phyloP scores from a whole-genome alignment of 2,113 vertebrate genomes.

The Smithornis capensis region DNA sequence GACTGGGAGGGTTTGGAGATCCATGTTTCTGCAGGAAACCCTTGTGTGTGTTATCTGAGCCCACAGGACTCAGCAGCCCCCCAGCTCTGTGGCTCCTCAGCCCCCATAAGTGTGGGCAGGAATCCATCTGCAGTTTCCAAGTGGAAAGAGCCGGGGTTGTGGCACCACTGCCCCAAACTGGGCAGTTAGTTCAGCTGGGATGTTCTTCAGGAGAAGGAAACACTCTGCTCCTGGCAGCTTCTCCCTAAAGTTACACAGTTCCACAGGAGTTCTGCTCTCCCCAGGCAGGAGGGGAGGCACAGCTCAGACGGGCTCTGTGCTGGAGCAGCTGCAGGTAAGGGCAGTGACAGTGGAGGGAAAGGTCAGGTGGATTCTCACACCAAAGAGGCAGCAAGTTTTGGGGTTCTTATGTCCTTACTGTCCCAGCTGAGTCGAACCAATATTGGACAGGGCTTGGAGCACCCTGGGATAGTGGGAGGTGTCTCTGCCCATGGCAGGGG shows the following conservation, averaged over 20 bases:
- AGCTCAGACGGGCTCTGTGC: not conserved
- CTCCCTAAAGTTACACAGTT: not conserved
- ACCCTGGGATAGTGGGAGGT: not conserved
- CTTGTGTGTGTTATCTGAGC: not conserved
- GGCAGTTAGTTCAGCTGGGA: not conserved
- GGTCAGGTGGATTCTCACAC: not conserved
- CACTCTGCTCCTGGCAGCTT: not conserved
- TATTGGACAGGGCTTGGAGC: not conserved
- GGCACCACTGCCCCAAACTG: not conserved
- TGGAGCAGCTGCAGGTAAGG: not conserved
- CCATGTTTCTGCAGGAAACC: fast-evolving
- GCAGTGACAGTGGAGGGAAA: not conserved
- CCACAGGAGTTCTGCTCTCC: not conserved
- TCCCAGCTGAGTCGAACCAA: not conserved
- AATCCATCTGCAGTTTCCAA: not conserved
- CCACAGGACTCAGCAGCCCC: not conserved
- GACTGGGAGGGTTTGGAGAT: not conserved
- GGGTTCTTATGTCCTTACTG: not conserved
- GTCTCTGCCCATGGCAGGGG: not conserved
- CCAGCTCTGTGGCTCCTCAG: not conserved
- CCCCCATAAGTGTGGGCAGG: not conserved
- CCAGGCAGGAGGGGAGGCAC: not conserved
- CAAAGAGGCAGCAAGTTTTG: not conserved
- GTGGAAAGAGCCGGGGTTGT: not conserved
- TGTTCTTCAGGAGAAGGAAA: not conserved